Evolutionary conservation across 2,113 vertebrate genomes (phyloP).

Genomic region (Uropsilus gracilis): DNA sequence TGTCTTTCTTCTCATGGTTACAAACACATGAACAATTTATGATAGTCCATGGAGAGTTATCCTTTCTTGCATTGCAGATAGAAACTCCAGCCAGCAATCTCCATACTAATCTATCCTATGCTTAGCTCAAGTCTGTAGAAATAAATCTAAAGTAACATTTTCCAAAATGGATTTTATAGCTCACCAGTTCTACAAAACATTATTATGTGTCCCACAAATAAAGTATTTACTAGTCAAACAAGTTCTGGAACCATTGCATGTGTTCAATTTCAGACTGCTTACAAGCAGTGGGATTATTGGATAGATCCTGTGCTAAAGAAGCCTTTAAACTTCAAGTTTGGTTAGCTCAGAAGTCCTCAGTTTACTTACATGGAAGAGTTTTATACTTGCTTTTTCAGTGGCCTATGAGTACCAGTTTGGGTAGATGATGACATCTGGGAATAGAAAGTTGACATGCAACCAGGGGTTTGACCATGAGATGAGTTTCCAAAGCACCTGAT

Average conservation of each 20-base stretch:
- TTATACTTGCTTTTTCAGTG: conserved; percentile 41
- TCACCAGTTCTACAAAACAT: conserved; percentile 32
- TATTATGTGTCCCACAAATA: conserved; percentile 46
- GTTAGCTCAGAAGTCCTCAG: neutral
- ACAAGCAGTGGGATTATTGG: neutral
- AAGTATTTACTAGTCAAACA: conserved; percentile 24
- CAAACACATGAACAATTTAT: conserved; percentile 64
- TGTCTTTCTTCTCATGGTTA: conserved; percentile 21
- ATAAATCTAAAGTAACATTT: conserved; percentile 68
- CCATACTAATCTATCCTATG: neutral
- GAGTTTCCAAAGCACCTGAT: conserved; percentile 8
- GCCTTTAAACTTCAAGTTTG: conserved; percentile 11
- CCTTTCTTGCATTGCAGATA: conserved; percentile 36
- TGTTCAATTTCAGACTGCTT: conserved; percentile 16
- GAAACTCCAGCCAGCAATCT: conserved; percentile 47
- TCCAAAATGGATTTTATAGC: conserved; percentile 61
- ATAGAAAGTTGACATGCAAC: conserved; percentile 6
- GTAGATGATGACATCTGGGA: conserved; percentile 13
- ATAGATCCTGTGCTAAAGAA: conserved; percentile 7
- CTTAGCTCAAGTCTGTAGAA: conserved; percentile 48
- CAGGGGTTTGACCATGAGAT: neutral
- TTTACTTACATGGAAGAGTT: conserved; percentile 20
- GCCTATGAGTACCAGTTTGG: neutral
- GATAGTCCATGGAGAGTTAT: neutral
- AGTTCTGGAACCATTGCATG: neutral